Base-by-base conservation (phyloP, 2,113 vertebrate species). In the Hemichromis elongatus region DNA sequence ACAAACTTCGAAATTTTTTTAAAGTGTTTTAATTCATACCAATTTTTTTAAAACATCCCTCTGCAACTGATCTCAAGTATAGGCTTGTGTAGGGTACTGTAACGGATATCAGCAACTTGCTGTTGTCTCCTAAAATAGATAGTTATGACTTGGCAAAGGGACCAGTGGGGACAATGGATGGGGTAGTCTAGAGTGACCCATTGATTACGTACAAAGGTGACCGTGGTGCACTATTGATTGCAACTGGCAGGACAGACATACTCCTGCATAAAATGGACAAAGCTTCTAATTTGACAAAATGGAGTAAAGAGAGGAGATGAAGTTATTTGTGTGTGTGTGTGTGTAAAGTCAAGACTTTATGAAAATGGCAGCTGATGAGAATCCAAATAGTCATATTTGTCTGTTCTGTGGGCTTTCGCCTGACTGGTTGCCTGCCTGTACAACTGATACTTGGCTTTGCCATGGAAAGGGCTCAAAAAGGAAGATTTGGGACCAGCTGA, bases 171-270 rank as follows among this genome's bases (percentile, higher is more conserved):
- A 90, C 81, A 52, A 56, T 68, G 70, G 80, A 83, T 50, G 79
- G 42, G 80, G 70, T 75, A 86, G 92, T 89, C 84, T 87, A 45
- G 78, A 83, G 89, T 79, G 88, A 95, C 92, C 90, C 89, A 94
- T 95, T 92, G 93, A 95, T 95, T 89, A 59, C 47, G 63, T 77
- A 70, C 86, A 89, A 93, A 90, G 90, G 94, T 94, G 91, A 93
- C 89, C 80, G 35, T 84, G 88, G 79, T 81, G 89, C 84, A 83
- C 86, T 93, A 95, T 94, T 90, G 94, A 96, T 95, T 88, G 40
- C 54, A 89, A 88, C 87, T 66, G 61, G 81, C 84, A 88, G 84
- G 59, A 86, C 82, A 85, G 79, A 79, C 86, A 73, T 26, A 55
- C 33, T 33, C 12, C 16, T 78, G 86, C 61, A 85, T 87, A 78